A percentile compares a stretch with the other conserved stretches of the same genome.
Conservation (phyloP, 2,888 invertebrate species). For the Muscina levida region DNA sequence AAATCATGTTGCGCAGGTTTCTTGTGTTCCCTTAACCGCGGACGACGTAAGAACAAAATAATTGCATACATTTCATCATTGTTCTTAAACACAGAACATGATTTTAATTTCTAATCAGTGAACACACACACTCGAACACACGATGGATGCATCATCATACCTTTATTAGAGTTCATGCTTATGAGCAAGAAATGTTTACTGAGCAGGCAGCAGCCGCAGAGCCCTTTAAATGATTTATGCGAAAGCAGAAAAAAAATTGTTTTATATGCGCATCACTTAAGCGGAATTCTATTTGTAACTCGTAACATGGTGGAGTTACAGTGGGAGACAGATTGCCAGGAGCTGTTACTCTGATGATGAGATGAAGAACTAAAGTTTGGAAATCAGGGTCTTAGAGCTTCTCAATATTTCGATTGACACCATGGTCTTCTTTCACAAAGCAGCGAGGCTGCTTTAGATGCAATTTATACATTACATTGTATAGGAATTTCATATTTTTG, state of each 20-base stretch:
- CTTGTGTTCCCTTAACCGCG: background rate
- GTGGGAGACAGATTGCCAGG: too few relatives aligned
- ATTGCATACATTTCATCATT: conserved; percentile 57
- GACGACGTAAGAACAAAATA: conserved; percentile 47
- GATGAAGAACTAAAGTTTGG: too few relatives aligned
- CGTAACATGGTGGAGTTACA: background rate
- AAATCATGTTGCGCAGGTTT: conserved; percentile 33
- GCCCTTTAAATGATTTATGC: conserved; percentile 59
- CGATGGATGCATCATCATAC: background rate
- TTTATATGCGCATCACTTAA: conserved; percentile 77
- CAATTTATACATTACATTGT: too few relatives aligned
- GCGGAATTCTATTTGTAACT: conserved; percentile 49
- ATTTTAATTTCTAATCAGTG: conserved; percentile 64
- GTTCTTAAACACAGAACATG: conserved; percentile 48
- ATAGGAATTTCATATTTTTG: too few relatives aligned
- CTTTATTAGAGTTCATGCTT: conserved; percentile 61
- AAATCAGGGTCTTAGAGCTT: too few relatives aligned
- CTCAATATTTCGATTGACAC: too few relatives aligned
- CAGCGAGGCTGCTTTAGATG: too few relatives aligned
- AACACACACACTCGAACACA: background rate
- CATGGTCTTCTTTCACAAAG: too few relatives aligned
- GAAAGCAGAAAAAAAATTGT: conserved; percentile 59
- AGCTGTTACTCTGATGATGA: too few relatives aligned
- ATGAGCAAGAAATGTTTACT: conserved; percentile 31
- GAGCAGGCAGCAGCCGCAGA: conserved; percentile 23